Evolutionary conservation across 2,113 vertebrate genomes (phyloP).

Genomic region (Callaeas wilsoni): DNA sequence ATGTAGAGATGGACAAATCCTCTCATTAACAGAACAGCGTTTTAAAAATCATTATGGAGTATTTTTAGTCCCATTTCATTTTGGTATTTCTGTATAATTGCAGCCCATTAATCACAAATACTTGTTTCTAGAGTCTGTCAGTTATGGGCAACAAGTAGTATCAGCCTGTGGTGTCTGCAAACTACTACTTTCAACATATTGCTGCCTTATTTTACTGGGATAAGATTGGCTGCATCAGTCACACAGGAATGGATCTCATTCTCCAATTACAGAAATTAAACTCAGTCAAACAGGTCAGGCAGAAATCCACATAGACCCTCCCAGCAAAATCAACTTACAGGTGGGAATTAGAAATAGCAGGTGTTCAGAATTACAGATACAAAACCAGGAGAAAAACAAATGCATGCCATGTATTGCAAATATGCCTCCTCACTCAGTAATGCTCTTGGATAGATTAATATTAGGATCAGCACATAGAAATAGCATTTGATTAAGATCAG

Average conservation of each 20-base stretch:
- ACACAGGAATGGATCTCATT: background rate
- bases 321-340: background rate
- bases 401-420: rapidly evolving
- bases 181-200: background rate
- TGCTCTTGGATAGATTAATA: background rate
- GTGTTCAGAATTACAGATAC: background rate
- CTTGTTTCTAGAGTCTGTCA: background rate
- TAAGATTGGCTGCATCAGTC: background rate
- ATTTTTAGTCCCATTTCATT: constrained; percentile 37
- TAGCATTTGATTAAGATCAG: background rate
- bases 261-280: background rate
- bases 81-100: background rate
- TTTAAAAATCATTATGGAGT: constrained; percentile 24
- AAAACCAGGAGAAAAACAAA: background rate
- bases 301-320: background rate
- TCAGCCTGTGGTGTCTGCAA: background rate
- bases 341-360: background rate
- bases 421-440: background rate
- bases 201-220: background rate
- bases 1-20: constrained; percentile 41
- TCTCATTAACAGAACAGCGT: constrained; percentile 8
- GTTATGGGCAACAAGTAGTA: background rate
- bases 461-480: background rate
- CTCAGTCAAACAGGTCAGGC: background rate
- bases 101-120: constrained; percentile 11